Evolutionary conservation across 2,113 vertebrate genomes (phyloP), one percentile per base, ranked within the genome.

Genomic region (Octodon degus): DNA sequence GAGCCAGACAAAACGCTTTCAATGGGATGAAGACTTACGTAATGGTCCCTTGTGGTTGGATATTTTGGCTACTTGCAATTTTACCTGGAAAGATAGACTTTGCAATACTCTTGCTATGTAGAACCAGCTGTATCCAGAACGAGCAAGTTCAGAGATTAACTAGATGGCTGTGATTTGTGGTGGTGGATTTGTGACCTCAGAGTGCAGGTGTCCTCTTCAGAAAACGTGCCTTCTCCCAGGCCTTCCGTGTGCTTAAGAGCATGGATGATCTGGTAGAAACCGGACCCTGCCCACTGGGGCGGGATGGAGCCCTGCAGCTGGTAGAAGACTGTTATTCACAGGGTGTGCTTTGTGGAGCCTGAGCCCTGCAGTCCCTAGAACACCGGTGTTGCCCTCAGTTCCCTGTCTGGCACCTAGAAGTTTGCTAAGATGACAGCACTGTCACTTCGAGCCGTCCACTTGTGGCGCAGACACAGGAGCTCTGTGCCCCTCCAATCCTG

Each of bases 401-500:
- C 55, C 55, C 55, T 58, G 17, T 19, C 55, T 58, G 55, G 55
- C 55, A 19, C 55, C 74, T 72, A 40, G 37, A 37, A 43, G 55
- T 67, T 83, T n/a, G 68, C 86, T 65, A 91, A 80, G 67, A 53
- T 63, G 17, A 77, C 22, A 63, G 58, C 11, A 50, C 37, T 83
- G 34, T 86, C 50, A 68, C 32, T 76, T 60, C 55, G 50, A 24
- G 24, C 43, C 77, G 86, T 83, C 82, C 77, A 4, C 68, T 84
- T 88, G 53, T 67, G 40, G 6, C 53, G 43, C 53, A 85, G 70
- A 86, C 53, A 62, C 87, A 53, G 60, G 37, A 81, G 20, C 72
- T 70, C 25, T 95, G 50, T 70, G 97, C 97, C 62, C 43, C 32
- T 90, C 80, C 62, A 92, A 43, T 89, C 53, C 34, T 37, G 85